phyloP scores from a whole-genome alignment of 2,113 vertebrate species.

The Thalassarche chlororhynchos region DNA sequence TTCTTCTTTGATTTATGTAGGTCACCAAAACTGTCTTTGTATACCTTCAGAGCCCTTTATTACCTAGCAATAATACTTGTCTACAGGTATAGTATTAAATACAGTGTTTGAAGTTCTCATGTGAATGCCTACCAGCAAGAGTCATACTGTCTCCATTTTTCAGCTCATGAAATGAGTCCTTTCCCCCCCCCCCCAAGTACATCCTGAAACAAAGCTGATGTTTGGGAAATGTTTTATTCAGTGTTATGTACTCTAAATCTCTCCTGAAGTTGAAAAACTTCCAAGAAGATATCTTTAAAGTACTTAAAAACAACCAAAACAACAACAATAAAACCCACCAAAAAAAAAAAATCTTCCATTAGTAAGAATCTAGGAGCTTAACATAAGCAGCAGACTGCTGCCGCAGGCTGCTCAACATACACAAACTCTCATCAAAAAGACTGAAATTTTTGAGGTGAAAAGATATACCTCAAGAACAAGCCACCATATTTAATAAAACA shows the following conservation, averaged over 20 bases:
- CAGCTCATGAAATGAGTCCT: background rate
- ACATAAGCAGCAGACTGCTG: background rate
- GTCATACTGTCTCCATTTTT: background rate
- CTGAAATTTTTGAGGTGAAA: background rate
- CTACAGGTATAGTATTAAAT: background rate
- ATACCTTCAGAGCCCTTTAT: background rate
- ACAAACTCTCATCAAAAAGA: background rate
- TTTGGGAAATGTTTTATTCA: background rate
- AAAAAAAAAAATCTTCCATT: background rate
- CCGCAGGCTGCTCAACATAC: background rate
- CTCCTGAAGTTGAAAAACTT: background rate
- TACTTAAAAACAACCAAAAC: background rate
- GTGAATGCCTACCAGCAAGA: background rate
- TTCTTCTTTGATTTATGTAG: constrained; percentile 27
- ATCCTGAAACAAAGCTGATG: background rate
- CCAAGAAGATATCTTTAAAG: background rate
- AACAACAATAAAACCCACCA: background rate
- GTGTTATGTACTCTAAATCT: background rate
- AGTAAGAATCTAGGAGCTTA: background rate
- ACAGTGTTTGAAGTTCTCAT: background rate
- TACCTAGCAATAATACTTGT: background rate
- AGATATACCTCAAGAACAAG: background rate
- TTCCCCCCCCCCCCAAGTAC: no score
- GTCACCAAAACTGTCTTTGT: background rate
- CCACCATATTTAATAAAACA: background rate